Evolutionary conservation across 2,888 invertebrate species (phyloP).

Genomic region (Miltochrista miniata): DNA sequence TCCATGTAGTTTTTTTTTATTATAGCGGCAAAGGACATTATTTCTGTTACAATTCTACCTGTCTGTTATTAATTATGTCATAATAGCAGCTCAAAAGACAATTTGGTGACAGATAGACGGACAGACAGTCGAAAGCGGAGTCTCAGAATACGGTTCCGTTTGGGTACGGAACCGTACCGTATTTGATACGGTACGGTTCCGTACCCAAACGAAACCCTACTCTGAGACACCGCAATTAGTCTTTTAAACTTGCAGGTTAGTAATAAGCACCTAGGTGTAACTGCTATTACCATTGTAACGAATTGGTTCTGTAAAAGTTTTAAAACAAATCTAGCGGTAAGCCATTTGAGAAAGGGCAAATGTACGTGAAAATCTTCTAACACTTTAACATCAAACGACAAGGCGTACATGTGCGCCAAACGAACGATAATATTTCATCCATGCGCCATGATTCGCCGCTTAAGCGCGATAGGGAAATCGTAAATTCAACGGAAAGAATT

Average conservation of each 20-base stretch:
- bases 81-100: no score
- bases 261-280: neutral
- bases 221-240: no score
- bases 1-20: no score
- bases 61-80: no score
- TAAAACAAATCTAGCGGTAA: conserved; percentile 5
- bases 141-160: no score
- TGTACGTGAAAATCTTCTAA: conserved; percentile 41
- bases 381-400: conserved; percentile 41
- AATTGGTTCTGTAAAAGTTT: neutral
- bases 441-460: conserved; percentile 74
- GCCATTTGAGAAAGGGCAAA: conserved; percentile 25
- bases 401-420: conserved; percentile 51
- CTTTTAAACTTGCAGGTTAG: neutral
- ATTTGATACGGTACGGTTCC: no score
- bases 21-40: no score
- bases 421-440: conserved; percentile 72
- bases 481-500: conserved; percentile 74
- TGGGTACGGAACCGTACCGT: no score
- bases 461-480: conserved; percentile 78
- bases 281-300: neutral
- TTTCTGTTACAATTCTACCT: no score
- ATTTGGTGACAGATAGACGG: no score
- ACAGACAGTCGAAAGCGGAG: no score
- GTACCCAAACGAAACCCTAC: no score